Percentiles rank a stretch among this genome's conserved stretches.
phyloP scores from a whole-genome alignment of 53 echinoderm and acorn worm genomes.

The Paracentrotus lividus region DNA sequence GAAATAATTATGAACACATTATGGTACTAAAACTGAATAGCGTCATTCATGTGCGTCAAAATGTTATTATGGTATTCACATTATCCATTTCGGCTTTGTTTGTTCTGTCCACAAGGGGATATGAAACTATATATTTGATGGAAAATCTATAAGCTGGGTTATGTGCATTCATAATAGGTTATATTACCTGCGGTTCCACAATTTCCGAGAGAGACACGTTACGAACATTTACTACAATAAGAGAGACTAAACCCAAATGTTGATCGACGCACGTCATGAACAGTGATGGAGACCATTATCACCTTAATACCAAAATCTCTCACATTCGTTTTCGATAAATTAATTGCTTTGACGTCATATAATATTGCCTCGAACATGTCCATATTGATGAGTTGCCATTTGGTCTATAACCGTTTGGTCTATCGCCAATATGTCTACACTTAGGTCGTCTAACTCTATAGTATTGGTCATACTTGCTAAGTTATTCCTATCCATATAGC shows the following conservation, averaged over 20 bases:
- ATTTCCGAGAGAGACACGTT: neutral
- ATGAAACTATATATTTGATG: neutral
- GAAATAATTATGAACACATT: no score
- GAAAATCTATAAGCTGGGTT: neutral
- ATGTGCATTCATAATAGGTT: neutral
- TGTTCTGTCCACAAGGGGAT: neutral
- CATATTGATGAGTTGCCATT: no score
- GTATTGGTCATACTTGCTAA: no score
- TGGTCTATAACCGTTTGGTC: no score
- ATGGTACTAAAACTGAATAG: no score
- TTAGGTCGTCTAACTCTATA: no score
- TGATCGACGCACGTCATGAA: neutral
- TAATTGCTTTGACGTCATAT: neutral
- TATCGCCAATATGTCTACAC: no score
- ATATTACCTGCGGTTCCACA: neutral
- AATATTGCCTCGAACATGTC: neutral
- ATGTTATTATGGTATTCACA: neutral
- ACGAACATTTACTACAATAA: neutral
- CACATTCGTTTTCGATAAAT: neutral
- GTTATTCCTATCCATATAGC: no score
- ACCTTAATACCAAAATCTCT: neutral
- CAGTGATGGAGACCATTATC: constrained; percentile 21
- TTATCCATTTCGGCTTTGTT: neutral
- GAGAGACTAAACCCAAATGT: neutral
- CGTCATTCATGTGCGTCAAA: neutral